phyloP scores from a whole-genome alignment of 2,888 invertebrate genomes.

The Tridacna crocea region DNA sequence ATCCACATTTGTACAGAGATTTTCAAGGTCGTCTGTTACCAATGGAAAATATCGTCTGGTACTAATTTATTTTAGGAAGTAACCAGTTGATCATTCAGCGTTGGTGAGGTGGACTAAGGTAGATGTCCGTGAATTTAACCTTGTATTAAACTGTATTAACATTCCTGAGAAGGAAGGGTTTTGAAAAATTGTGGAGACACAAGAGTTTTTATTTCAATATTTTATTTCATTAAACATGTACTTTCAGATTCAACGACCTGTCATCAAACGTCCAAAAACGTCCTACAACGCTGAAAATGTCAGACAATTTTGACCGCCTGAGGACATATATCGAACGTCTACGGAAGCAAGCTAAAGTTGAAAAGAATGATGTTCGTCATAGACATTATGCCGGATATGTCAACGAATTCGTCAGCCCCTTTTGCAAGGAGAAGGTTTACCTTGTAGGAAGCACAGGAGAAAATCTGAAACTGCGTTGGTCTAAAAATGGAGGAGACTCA shows the following conservation, averaged over 20 bases:
- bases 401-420: conserved; percentile 42
- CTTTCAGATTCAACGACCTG: neutral
- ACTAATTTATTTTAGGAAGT: no score
- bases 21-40: no score
- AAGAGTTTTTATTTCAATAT: neutral
- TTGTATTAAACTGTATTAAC: neutral
- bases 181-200: neutral
- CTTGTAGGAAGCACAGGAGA: conserved; percentile 62
- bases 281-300: neutral
- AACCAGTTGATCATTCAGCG: neutral
- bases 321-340: conserved; percentile 20
- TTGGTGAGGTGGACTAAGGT: neutral
- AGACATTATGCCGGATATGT: conserved; percentile 36
- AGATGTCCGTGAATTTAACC: neutral
- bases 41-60: no score
- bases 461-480: conserved; percentile 47
- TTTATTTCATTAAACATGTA: neutral
- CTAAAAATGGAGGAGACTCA: conserved; percentile 57
- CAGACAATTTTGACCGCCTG: conserved; percentile 1
- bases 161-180: no score
- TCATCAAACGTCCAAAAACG: neutral
- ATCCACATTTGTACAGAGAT: no score
- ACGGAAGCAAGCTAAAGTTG: conserved; percentile 32
- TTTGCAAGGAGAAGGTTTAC: conserved; percentile 44
- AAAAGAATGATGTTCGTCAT: conserved; percentile 40